Base-by-base conservation (phyloP, 1,140 invertebrate species). In the Gyrodactylus bullatarudis region DNA sequence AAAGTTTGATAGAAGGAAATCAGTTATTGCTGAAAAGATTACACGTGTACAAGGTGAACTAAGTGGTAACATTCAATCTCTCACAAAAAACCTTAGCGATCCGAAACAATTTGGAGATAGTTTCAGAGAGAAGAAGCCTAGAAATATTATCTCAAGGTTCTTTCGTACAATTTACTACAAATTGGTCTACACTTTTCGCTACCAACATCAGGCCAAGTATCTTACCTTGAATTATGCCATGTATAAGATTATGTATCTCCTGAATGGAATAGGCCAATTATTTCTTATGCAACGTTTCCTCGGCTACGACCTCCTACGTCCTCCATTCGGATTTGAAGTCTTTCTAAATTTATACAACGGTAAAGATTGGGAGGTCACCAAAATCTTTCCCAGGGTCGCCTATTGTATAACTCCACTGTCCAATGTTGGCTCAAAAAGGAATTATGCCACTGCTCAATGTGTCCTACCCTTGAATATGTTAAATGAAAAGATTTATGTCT, bases 401-500 rank as follows among this genome's bases (percentile, higher is more conserved):
- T 71, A 71, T 71, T 71, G 70, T 26, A 20, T 71, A 1, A 24
- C 24, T 2, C 21, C 21, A 20, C 21, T 71, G 2, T 23, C 1
- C 8, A 21, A 71, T 71, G 21, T 71, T n/a, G 70, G 70, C 8
- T 23, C 20, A 1, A 71, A 25, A 26, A 71, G 24, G 8, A 71
- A 71, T n/a, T 21, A 20, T 2, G 70, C 24, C 20, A 25, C 24
- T 20, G 70, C 70, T 71, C 70, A 71, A 71, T 71, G 70, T 26
- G 70, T 71, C 2, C 23, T 71, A 25, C 70, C 70, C 1, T n/a
- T 71, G 16, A 71, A 71, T 26, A 71, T 71, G 70, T 23, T 71
- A 20, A 71, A 71, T 25, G 70, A 71, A 24, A 71, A 71, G 23
- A 71, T 71, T 71, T 71, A 71, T 26, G 24, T 71, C 23, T 71